These are phyloP conservation scores for Tragelaphus buxtoni DNA, from an alignment of 2,113 vertebrate species.

Conservation along the genomic window DNA sequence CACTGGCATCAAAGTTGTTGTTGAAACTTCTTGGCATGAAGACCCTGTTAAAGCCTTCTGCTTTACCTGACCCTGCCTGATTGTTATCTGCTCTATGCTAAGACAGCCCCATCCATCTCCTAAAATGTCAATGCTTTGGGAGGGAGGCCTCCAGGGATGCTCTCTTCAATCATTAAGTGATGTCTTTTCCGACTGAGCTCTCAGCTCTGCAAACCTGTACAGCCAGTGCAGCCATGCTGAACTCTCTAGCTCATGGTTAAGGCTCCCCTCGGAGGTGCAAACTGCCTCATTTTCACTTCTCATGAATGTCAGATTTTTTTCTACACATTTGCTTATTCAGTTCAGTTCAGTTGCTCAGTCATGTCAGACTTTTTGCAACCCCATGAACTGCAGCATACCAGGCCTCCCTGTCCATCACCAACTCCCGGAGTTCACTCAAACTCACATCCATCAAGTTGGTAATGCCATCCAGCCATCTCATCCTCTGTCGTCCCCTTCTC, in stretches of 20 bases:
- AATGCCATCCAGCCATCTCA: too few species aligned
- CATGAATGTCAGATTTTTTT: neutral
- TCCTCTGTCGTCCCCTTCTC: too few species aligned
- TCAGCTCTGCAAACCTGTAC: neutral
- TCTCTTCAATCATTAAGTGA: neutral
- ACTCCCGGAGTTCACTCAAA: too few species aligned
- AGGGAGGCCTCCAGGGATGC: neutral
- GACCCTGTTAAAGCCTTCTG: neutral
- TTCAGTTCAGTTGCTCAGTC: too few species aligned
- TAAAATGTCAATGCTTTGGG: neutral
- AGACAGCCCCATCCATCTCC: neutral
- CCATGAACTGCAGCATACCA: too few species aligned
- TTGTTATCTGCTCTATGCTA: neutral
- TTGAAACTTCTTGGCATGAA: neutral
- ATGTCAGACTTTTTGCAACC: too few species aligned
- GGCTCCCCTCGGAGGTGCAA: neutral
- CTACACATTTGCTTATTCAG: neutral
- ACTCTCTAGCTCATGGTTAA: neutral
- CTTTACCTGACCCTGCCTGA: neutral
- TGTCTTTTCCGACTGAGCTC: neutral
- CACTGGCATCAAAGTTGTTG: neutral
- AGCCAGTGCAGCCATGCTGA: neutral
- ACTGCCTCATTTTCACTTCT: constrained; percentile 32
- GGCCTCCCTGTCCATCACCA: too few species aligned
- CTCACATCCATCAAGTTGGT: too few species aligned